Base-by-base conservation (phyloP, 2,888 invertebrate species). In the Nesidiocoris tenuis region DNA sequence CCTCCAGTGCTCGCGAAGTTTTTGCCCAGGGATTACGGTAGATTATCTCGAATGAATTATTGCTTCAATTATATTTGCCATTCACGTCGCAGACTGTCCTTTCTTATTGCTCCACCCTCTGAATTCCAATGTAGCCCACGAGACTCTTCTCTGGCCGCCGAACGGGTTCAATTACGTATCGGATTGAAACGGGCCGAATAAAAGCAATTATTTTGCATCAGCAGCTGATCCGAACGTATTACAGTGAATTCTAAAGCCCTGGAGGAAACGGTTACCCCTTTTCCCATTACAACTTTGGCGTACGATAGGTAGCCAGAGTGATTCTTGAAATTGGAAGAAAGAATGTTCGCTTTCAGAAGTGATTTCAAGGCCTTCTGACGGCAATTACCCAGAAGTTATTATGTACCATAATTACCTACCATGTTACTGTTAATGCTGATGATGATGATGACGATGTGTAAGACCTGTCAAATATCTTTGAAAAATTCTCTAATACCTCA, bases 31-130 rank as follows among this genome's bases (percentile, higher is more conserved):
- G 25, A 18, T 61, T 39, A 72, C 61, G 25, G 63, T n/a, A 54
- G 72, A 72, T 72, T 16, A 61, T 61, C 63, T 19, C 19, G 72
- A 17, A 61, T 72, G 61, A 72, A 63, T 61, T 72, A 72, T 61
- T 22, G 63, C 39, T 72, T 24, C 61, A 72, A 61, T 72, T 72
- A 63, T 39, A 59, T 63, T 65, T 39, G 39, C 65, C 2, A 65
- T 39, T 24, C 65, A 65, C 65, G 65, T 65, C 23, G 16, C 1
- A n/a, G 59, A 59, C 25, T 39, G 39, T 18, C 39, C 65, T n/a
- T 65, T 65, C 65, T 65, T 17, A 65, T 17, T 65, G 17, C 1
- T 16, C 5, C 1, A 3, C 65, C 39, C 17, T 65, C 17, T 64
- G 63, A 63, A 63, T 22, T 23, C 22, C 22, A 63, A 39, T 39